Base-by-base conservation (phyloP, 2,888 invertebrate genomes). In the Sphaeridia pumilis region DNA sequence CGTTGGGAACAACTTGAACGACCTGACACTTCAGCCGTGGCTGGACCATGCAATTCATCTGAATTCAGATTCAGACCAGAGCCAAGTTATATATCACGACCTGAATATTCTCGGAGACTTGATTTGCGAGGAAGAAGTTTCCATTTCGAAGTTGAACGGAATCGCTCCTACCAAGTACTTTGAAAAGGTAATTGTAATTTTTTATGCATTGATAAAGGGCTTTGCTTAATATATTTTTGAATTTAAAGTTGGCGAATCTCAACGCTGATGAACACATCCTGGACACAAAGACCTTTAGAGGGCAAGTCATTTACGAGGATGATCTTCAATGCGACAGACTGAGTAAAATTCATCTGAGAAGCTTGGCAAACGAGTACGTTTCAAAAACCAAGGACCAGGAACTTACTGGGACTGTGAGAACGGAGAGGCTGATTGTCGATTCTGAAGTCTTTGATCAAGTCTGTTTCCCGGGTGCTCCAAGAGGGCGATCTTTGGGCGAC, bases 311-410 rank as follows among this genome's bases (percentile, higher is more conserved):
- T 7, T 10, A 59, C 20, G 53, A 51, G 1, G 36, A 36, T n/a
- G 34, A 53, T 21, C 27, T 63, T 14, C 42, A 34, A n/a, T 63
- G 60, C 22, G 34, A 24, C 7, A 21, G 2, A 10, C 28, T 63
- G 17, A 63, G 56, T 31, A 46, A 46, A 21, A 48, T 63, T 2
- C 42, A 54, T 27, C 21, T 63, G 5, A 27, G 12, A 12, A 43
- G 55, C 17, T 28, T 63, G 14, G 55, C 52, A 24, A 44, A 24
- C 10, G 36, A 55, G 24, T 59, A 54, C 5, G 49, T 63, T 10
- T 63, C 59, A 1, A 56, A 55, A 36, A 54, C 60, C 2, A 52
- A 56, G n/a, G 12, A 53, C n/a, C 63, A 63, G 45, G 21, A 14
- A 12, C 25, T 60, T 1, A 53, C 42, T 25, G 59, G 59, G 26